Conservation (phyloP, 1,140 invertebrate genomes). For the Belonocnema kinseyi region DNA sequence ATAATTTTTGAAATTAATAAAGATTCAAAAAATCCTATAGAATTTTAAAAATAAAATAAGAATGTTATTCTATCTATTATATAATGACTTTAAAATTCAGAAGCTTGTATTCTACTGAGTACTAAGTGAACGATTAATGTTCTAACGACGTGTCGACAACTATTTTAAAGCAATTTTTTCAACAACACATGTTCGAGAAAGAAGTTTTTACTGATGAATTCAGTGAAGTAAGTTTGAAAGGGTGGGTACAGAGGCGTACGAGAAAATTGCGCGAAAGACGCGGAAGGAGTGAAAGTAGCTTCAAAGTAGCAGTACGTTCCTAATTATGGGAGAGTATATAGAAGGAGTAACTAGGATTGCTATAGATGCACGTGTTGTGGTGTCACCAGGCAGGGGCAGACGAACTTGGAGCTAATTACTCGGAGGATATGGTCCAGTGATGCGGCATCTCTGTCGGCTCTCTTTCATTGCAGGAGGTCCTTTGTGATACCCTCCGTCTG, state of each 20-base stretch:
- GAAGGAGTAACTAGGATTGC: constrained; percentile 26
- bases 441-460: constrained; percentile 68
- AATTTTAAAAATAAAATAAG: no score
- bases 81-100: not conserved
- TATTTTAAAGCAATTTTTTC: not conserved
- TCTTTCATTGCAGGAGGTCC: constrained; percentile 60
- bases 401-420: constrained; percentile 67
- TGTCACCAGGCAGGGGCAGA: constrained; percentile 51
- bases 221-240: constrained; percentile 19
- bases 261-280: constrained; percentile 15
- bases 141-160: constrained; percentile 4
- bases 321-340: not conserved
- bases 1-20: no score
- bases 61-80: no score
- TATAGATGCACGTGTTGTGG: constrained; percentile 53
- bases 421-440: constrained; percentile 62
- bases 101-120: not conserved
- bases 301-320: constrained; percentile 18
- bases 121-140: constrained; percentile 6
- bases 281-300: constrained; percentile 24
- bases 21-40: no score
- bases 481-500: constrained; percentile 46
- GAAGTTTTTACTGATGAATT: not conserved
- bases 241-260: constrained; percentile 26
- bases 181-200: not conserved